Percentiles rank a stretch among this genome's conserved stretches.
These are phyloP conservation scores for Eretmocerus hayati DNA, from an alignment of 2,888 invertebrate species.

Conservation along the genomic window DNA sequence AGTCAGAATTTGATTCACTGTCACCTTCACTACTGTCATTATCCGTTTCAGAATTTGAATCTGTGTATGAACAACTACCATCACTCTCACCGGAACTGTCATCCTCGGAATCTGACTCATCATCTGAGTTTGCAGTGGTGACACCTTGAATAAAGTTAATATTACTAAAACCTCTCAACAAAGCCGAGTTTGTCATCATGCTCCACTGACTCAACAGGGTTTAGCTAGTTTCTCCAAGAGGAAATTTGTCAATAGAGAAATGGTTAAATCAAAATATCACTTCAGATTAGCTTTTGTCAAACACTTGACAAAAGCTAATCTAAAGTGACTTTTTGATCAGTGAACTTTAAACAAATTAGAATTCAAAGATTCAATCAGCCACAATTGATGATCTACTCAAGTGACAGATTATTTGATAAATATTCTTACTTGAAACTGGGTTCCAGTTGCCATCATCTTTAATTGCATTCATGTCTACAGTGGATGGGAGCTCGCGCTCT, in stretches of 20 bases:
- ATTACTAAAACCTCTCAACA: no score
- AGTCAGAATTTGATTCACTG: conserved; percentile 48
- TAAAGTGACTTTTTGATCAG: no score
- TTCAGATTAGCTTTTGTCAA: no score
- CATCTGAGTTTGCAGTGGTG: conserved; percentile 24
- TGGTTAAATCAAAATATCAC: no score
- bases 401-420: background rate
- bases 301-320: no score
- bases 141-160: no score
- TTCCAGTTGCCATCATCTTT: conserved; percentile 50
- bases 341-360: no score
- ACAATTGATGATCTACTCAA: no score
- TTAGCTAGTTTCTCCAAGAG: no score
- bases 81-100: conserved; percentile 46
- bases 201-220: no score
- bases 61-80: conserved; percentile 45
- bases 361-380: background rate
- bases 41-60: conserved; percentile 43
- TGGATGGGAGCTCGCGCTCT: conserved; percentile 56
- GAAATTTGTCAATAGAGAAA: no score
- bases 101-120: conserved; percentile 48
- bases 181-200: no score
- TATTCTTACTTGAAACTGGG: conserved; percentile 36
- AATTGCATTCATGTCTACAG: conserved; percentile 61
- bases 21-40: conserved; percentile 43